Percentiles rank a stretch among this genome's conserved stretches.
Conservation (phyloP, 2,888 invertebrate species). For the Spodoptera exigua region DNA sequence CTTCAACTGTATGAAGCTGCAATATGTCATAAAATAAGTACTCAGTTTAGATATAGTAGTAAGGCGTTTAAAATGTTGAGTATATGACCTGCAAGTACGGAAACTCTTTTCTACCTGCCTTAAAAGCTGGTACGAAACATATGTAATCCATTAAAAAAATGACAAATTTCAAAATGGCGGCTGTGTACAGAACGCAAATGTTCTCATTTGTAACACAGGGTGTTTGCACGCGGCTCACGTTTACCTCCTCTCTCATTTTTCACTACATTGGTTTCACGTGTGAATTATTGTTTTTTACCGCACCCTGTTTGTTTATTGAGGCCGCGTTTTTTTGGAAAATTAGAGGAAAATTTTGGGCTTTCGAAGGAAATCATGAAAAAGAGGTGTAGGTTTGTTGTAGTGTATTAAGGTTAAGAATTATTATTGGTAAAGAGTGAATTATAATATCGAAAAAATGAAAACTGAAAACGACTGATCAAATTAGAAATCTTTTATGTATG, state of each 20-base stretch:
- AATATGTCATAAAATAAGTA: too few relatives aligned
- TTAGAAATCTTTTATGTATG: too few relatives aligned
- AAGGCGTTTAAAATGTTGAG: too few relatives aligned
- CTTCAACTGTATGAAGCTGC: too few relatives aligned
- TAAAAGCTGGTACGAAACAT: constrained; percentile 1
- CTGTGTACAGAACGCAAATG: constrained; percentile 72
- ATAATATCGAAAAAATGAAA: too few relatives aligned
- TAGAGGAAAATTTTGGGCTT: constrained; percentile 13
- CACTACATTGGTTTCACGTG: constrained; percentile 89
- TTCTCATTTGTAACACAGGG: constrained; percentile 81
- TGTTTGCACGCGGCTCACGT: constrained; percentile 82
- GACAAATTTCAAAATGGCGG: constrained; percentile 53
- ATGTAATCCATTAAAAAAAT: constrained; percentile 51
- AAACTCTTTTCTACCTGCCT: too few relatives aligned
- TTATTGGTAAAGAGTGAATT: too few relatives aligned
- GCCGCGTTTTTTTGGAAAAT: constrained; percentile 43
- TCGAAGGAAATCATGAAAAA: not conserved
- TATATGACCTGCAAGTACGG: too few relatives aligned
- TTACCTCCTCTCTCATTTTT: constrained; percentile 85
- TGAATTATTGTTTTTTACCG: constrained; percentile 86
- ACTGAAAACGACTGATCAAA: too few relatives aligned
- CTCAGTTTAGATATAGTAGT: too few relatives aligned
- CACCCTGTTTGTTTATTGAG: constrained; percentile 69
- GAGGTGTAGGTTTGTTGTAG: too few relatives aligned
- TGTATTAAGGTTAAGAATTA: too few relatives aligned